Evolutionary conservation across 2,888 invertebrate genomes (phyloP).

Genomic region (Erpobdella octoculata): DNA sequence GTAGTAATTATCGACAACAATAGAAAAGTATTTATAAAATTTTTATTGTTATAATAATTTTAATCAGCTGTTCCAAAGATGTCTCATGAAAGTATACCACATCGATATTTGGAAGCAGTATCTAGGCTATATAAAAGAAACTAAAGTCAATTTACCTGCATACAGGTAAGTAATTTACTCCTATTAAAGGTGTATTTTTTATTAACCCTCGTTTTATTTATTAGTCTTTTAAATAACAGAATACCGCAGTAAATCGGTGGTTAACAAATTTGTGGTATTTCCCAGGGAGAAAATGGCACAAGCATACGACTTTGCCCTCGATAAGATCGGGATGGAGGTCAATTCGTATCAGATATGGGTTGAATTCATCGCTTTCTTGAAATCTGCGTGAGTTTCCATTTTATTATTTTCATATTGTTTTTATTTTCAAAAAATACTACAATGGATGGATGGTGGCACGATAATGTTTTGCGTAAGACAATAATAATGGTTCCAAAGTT

Average conservation of each 20-base stretch:
- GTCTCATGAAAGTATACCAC: conserved; percentile 93
- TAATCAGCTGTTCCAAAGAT: conserved; percentile 83
- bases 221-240: background rate
- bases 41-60: background rate
- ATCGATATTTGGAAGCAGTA: conserved; percentile 98
- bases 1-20: too few relatives aligned
- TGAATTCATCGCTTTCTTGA: conserved; percentile 91
- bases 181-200: background rate
- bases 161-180: conserved; percentile 40
- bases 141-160: conserved; percentile 54
- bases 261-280: background rate
- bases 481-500: background rate
- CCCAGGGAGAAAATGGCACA: conserved; percentile 95
- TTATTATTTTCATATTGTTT: too few relatives aligned
- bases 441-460: background rate
- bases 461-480: background rate
- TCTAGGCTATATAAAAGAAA: conserved; percentile 93
- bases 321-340: conserved; percentile 96
- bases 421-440: background rate
- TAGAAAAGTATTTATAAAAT: too few relatives aligned
- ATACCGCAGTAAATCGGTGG: background rate
- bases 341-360: conserved; percentile 94
- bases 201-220: background rate
- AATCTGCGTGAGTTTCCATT: conserved; percentile 62
- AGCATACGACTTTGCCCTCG: conserved; percentile 96